phyloP scores from a whole-genome alignment of 2,888 invertebrate species.

The Drosophila cracens region DNA sequence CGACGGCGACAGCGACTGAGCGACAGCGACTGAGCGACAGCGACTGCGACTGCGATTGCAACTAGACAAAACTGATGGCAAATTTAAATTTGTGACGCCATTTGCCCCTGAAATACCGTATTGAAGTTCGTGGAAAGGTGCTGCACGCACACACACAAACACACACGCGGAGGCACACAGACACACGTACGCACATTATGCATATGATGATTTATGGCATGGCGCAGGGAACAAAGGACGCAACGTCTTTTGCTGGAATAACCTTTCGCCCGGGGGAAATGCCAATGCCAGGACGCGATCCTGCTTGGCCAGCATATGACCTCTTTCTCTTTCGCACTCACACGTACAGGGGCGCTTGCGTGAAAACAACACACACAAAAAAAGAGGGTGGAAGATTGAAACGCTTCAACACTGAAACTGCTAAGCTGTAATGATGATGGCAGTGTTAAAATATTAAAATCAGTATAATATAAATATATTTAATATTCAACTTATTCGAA shows the following conservation, averaged over 20 bases:
- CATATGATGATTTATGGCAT: constrained; percentile 73
- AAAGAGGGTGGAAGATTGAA: constrained; percentile 41
- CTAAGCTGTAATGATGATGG: background rate
- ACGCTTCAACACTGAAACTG: background rate
- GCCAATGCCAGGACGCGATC: constrained; percentile 66
- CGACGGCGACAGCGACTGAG: constrained; percentile 1
- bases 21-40: constrained; percentile 16
- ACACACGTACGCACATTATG: constrained; percentile 14
- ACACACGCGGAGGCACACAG: constrained; percentile 17
- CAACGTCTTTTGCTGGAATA: constrained; percentile 54
- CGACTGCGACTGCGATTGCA: constrained; percentile 22
- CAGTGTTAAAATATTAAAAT: background rate
- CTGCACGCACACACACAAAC: constrained; percentile 31
- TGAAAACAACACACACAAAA: constrained; percentile 23
- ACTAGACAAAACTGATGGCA: constrained; percentile 54
- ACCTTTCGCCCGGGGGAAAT: constrained; percentile 62
- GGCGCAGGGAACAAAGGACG: constrained; percentile 62
- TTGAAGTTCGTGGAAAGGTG: constrained; percentile 74
- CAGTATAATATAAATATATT: background rate
- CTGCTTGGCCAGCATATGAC: constrained; percentile 45
- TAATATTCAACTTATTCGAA: background rate
- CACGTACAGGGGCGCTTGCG: constrained; percentile 59
- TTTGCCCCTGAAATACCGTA: constrained; percentile 71
- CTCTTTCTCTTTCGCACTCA: constrained; percentile 48
- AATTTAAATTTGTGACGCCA: constrained; percentile 71